Evolutionary conservation across 2,113 vertebrate species (phyloP), one percentile per base, ranked within the genome.

Genomic region (Lonchura striata): DNA sequence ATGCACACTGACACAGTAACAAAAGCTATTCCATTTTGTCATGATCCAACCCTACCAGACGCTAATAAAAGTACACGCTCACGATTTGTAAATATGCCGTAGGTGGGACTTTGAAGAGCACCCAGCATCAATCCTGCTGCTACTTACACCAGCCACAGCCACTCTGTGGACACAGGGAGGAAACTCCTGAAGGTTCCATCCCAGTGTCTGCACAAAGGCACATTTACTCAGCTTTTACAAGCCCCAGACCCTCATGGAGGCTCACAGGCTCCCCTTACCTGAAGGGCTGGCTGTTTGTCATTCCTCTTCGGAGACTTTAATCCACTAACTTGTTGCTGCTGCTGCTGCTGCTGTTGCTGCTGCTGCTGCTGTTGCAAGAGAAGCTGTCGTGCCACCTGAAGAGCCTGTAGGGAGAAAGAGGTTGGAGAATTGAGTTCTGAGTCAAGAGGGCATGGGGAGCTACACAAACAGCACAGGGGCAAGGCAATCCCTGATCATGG

Each of bases 321-420:
- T 85, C 98, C 98, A 87, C 97, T 97, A 90, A 98, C 98, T 97
- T 98, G 98, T 54, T 99, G 99, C 61, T 99, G 99, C 46, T 99
- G 99, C 52, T 97, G 97, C 24, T 97, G 97, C 20, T 97, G 97
- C 5, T 97, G 96, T 3, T 96, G 96, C 8, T 96, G 96, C n/a
- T 96, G 98, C 92, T 95, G 91, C 92, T 95, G 98, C 88, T 99
- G 99, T 31, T 99, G 99, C 79, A 99, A 98, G 46, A 99, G 98
- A 89, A 99, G 98, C 94, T 99, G 99, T 56, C 99, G 98, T 92
- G 99, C 99, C 97, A 99, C 98, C 97, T 99, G 99, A 94, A 99
- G 98, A 88, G 99, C 99, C 99, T 99, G 96, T 15, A 35, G 97
- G 60, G 95, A 89, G 95, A 92, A 96, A 96, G 69, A 96, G 41